phyloP scores from a whole-genome alignment of 2,888 invertebrate species.

The Suillia variegata region DNA sequence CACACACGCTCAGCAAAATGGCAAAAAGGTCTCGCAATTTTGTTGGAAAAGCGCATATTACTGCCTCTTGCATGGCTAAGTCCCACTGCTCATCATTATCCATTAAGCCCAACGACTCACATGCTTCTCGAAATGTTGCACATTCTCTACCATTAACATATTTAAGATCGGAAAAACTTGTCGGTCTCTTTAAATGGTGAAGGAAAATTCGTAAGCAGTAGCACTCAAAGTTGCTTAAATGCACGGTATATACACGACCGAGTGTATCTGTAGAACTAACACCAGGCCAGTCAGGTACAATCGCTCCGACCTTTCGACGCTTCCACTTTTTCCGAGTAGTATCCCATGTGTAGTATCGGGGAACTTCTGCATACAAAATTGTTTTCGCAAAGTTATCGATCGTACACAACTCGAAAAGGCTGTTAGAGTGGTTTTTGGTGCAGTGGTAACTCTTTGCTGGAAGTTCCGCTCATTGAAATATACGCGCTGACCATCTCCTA shows the following conservation, averaged over 20 bases:
- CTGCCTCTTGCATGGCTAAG: constrained; percentile 8
- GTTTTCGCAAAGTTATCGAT: neutral
- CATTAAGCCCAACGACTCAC: neutral
- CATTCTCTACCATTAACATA: neutral
- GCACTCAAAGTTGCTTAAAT: constrained; percentile 11
- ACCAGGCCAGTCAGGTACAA: too few relatives aligned
- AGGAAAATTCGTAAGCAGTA: constrained; percentile 15
- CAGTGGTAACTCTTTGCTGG: too few relatives aligned
- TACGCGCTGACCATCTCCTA: too few relatives aligned
- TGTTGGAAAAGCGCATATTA: neutral
- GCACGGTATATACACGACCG: neutral
- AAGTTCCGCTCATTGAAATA: too few relatives aligned
- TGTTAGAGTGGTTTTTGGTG: neutral
- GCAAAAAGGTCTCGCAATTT: constrained; percentile 12
- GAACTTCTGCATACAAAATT: neutral
- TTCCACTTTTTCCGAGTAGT: neutral
- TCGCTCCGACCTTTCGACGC: neutral
- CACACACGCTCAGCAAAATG: constrained; percentile 10
- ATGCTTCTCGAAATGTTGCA: constrained; percentile 17
- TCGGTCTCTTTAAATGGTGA: constrained; percentile 3
- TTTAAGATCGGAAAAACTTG: constrained; percentile 6
- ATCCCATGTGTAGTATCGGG: neutral
- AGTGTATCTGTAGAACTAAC: too few relatives aligned
- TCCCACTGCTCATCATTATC: neutral
- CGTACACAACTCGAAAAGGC: neutral